phyloP scores from a whole-genome alignment of 2,888 invertebrate genomes.

The Pyrrhia umbra region DNA sequence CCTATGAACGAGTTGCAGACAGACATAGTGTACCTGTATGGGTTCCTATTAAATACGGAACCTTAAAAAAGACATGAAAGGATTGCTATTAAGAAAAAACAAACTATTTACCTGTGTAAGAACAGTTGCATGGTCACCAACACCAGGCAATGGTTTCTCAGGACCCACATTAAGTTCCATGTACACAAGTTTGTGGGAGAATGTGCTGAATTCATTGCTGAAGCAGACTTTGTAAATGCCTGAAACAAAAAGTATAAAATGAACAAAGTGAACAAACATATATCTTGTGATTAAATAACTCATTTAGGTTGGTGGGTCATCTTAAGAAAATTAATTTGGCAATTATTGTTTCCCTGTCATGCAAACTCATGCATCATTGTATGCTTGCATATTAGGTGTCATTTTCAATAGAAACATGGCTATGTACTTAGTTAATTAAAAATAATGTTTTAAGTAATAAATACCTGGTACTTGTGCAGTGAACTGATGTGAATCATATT shows the following conservation, averaged over 20 bases:
- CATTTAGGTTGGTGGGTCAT: too few relatives aligned
- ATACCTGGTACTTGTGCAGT: constrained; percentile 91
- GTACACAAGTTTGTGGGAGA: constrained; percentile 99
- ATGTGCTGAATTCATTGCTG: constrained; percentile 99
- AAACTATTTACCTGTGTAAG: constrained; percentile 94
- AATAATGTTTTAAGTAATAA: background rate
- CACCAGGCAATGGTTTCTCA: constrained; percentile 95
- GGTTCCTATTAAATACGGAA: too few relatives aligned
- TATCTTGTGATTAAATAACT: background rate
- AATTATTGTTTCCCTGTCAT: background rate
- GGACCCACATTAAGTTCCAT: constrained; percentile 99
- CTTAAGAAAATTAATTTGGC: background rate
- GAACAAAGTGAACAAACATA: background rate
- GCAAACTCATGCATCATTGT: background rate
- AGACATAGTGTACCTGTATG: too few relatives aligned
- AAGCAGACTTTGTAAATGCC: constrained; percentile 98
- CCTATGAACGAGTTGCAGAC: too few relatives aligned
- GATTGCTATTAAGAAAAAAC: background rate
- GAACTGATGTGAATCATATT: constrained; percentile 98
- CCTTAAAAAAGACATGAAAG: too few relatives aligned
- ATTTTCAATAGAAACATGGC: background rate
- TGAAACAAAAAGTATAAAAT: constrained; percentile 65
- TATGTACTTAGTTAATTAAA: background rate
- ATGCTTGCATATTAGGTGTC: background rate
- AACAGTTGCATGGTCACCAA: constrained; percentile 97